Percentiles rank a stretch among this genome's conserved stretches.
These are phyloP conservation scores for Platygyra sinensis DNA, from an alignment of 64 coral and sea anemone species.

Conservation along the genomic window DNA sequence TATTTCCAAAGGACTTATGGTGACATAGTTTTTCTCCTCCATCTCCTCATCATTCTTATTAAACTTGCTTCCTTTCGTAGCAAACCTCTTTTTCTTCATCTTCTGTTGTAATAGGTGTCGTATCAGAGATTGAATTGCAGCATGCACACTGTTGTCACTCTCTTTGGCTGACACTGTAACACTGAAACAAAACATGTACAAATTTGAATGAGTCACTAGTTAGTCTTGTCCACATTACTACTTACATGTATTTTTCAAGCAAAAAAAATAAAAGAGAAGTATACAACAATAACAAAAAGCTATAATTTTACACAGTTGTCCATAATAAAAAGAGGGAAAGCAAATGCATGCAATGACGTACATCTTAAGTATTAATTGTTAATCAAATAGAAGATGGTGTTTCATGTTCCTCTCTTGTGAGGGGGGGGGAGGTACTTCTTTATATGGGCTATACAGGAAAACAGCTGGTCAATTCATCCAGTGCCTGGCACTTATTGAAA, in stretches of 20 bases:
- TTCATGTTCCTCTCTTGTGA: too few relatives aligned
- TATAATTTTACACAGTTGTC: too few relatives aligned
- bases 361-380: too few relatives aligned
- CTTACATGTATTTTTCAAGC: too few relatives aligned
- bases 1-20: conserved; percentile 68
- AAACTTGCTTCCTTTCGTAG: conserved; percentile 62
- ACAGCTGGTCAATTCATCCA: neutral
- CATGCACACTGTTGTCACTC: conserved; percentile 94
- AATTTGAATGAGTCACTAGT: neutral
- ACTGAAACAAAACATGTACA: conserved; percentile 38
- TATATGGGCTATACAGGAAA: too few relatives aligned
- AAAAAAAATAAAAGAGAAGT: too few relatives aligned
- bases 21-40: conserved; percentile 71
- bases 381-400: too few relatives aligned
- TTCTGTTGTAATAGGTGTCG: conserved; percentile 85
- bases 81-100: conserved; percentile 51
- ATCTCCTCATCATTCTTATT: conserved; percentile 46
- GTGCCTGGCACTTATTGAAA: too few relatives aligned
- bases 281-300: too few relatives aligned
- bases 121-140: conserved; percentile 86
- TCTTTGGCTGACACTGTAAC: conserved; percentile 98
- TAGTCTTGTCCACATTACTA: neutral
- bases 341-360: too few relatives aligned
- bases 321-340: too few relatives aligned
- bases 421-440: too few relatives aligned